Percentiles rank a stretch among this genome's conserved stretches.
These are phyloP conservation scores for Eudemis profundana DNA, from an alignment of 2,888 invertebrate genomes.

Conservation along the genomic window DNA sequence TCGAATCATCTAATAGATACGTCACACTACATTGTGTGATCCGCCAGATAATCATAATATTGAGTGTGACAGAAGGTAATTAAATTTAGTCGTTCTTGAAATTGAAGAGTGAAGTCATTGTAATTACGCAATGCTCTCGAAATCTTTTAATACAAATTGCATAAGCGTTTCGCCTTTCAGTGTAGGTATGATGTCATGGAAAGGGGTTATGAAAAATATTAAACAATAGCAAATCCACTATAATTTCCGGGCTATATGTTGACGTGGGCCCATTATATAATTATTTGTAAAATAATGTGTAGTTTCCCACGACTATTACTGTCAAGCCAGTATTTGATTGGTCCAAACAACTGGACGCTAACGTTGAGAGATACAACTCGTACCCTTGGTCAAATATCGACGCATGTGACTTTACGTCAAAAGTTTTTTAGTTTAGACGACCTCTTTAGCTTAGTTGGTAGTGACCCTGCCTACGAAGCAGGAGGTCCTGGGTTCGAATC, in stretches of 20 bases:
- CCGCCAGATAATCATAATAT: constrained; percentile 47
- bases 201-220: neutral
- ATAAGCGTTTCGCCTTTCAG: too few relatives aligned
- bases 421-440: too few relatives aligned
- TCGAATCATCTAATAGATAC: constrained; percentile 77
- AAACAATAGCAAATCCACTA: neutral
- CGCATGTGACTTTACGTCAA: too few relatives aligned
- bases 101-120: constrained; percentile 4
- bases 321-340: constrained; percentile 45
- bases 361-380: too few relatives aligned
- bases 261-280: too few relatives aligned
- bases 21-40: constrained; percentile 61
- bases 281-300: neutral
- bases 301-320: neutral
- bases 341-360: neutral
- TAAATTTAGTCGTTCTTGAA: constrained; percentile 8
- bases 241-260: too few relatives aligned
- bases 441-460: too few relatives aligned
- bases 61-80: constrained; percentile 20
- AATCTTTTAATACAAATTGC: neutral
- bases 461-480: too few relatives aligned
- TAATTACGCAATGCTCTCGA: neutral
- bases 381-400: too few relatives aligned
- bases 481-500: too few relatives aligned
- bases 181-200: neutral